Conservation (phyloP, 2,797 vertebrate genomes). For the Pantherophis alleghaniensis region DNA sequence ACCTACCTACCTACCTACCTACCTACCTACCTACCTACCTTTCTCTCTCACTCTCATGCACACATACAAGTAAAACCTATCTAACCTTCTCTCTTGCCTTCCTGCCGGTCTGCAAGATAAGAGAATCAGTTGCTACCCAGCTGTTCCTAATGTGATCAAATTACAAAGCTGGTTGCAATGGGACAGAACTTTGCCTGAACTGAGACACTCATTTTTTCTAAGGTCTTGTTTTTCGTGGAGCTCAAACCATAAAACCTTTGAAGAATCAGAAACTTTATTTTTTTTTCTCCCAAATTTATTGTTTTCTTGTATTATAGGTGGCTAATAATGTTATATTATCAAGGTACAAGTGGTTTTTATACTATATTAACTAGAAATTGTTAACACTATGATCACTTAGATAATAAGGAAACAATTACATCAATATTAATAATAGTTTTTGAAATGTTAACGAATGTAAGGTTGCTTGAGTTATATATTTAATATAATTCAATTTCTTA, state of each 20-base stretch:
- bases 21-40: too few species aligned
- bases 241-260: background rate
- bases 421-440: background rate
- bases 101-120: background rate
- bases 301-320: background rate
- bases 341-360: background rate
- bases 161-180: background rate
- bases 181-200: background rate
- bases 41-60: too few species aligned
- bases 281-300: background rate
- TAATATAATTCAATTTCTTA: background rate
- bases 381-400: background rate
- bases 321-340: background rate
- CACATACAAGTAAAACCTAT: background rate
- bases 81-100: background rate
- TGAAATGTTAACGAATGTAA: background rate
- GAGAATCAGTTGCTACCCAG: background rate
- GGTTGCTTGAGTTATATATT: background rate
- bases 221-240: background rate
- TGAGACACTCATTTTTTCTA: background rate
- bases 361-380: background rate
- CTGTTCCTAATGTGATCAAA: background rate
- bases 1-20: too few species aligned
- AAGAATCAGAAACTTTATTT: background rate
- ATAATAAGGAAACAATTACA: background rate